Base-by-base conservation (phyloP, 2,797 vertebrate genomes). In the Artibeus jamaicensis region DNA sequence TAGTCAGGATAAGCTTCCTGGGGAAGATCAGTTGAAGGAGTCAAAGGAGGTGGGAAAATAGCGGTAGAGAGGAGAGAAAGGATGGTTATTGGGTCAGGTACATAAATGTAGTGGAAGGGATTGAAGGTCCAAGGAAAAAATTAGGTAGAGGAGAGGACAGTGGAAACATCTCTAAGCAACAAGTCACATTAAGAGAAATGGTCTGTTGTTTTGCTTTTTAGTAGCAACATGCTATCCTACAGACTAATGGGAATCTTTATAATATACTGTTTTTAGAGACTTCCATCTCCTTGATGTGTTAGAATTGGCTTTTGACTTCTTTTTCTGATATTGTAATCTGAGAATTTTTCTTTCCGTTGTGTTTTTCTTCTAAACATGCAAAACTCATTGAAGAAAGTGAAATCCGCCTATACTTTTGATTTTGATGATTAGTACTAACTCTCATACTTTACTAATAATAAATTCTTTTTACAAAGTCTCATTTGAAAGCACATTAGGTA, bases 361-460 rank as follows among this genome's bases (percentile, higher is more conserved):
- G 79, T 8, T 71, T 86, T 94, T 76, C 4, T 88, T 86, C 32
- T 44, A 34, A 77, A 83, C 22, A 57, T 9, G 8, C 9, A 18
- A 95, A 46, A 65, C 29, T 79, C 74, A 89, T 26, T 48, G 50
- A 91, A 71, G 62, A 57, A 91, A 79, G 26, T 74, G 24, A 85
- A 71, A 6, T 11, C 22, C 11, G 44, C 22, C 0, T 14, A 24
- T 57, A 12, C 3, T 92, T 94, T 94, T 93, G 22, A 92, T 70
- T 93, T 94, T 86, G 79, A 22, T 10, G 18, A 93, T 42, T 81
- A 73, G 89, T 46, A 83, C 37, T 78, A 57, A 95, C 67, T 92
- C 26, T 53, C 9, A 18, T 39, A 32, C 87, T 34, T 95, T 87
- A 89, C 12, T 81, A 50, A 22, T 68, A 10, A 16, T 59, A 88